Evolutionary conservation across 2,113 vertebrate species (phyloP), one percentile per base, ranked within the genome.

Genomic region (Poeciliopsis prolifica): DNA sequence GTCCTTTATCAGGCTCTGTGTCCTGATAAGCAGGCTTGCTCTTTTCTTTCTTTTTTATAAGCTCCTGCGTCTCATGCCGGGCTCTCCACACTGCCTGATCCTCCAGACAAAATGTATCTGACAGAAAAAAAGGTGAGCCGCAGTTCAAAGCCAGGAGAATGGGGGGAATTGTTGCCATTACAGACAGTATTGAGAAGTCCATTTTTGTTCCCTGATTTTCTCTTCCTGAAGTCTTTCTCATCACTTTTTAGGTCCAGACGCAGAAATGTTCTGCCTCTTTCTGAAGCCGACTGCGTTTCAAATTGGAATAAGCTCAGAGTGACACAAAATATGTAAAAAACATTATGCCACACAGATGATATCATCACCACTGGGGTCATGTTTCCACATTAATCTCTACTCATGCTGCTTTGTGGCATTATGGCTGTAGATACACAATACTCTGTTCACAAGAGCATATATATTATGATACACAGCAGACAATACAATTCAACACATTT

Each of bases 1-100:
- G 85, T 86, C 82, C 83, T 85, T 91, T 91, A 93, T 93, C 91
- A 81, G 87, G 65, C 64, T 22, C 62, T 67, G 74, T 77, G 79
- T 83, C 79, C 83, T 74, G 90, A 92, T 92, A 92, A 29, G 91
- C 78, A 79, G 80, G 66, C 79, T 80, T 13, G 74, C 86, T 82
- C 42, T 42, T 28, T 67, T 87, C 77, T 87, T 66, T 37, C 37
- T 65, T 87, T 78, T 87, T 91, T 92, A 93, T 94, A 91, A 88
- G 86, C 72, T 80, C 78, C 48, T 86, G 82, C 72, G 84, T 80
- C 81, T 83, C 74, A 65, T 79, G 86, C 87, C 83, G 78, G 86
- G 73, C 75, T 90, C 87, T 88, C 87, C 75, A 74, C 75, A 28
- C 72, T 72, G 79, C 77, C 81, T 86, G 78, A 90, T 84, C 71